A percentile compares a stretch with the other conserved stretches of the same genome.
Conservation (phyloP, 2,113 vertebrate species). For the Odocoileus hemionus region DNA sequence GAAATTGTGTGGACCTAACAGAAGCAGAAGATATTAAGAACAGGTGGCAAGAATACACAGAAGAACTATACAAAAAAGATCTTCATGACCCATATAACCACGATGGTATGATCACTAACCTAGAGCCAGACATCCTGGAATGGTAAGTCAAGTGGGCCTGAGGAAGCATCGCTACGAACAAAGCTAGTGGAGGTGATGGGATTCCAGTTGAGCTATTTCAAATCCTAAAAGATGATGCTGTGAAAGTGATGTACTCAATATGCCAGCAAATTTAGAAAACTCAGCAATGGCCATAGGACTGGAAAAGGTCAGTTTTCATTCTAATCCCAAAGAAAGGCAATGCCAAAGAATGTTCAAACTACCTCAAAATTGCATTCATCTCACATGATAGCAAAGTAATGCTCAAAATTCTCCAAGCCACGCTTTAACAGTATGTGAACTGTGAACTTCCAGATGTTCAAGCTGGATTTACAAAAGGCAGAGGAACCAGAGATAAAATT, state of each 20-base stretch:
- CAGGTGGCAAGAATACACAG: not conserved
- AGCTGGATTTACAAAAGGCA: not conserved
- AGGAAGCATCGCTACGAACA: not conserved
- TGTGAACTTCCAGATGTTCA: not conserved
- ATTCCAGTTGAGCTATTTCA: not conserved
- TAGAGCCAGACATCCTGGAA: not conserved
- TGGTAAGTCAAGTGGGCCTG: not conserved
- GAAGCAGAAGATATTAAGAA: not conserved
- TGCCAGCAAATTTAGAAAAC: not conserved
- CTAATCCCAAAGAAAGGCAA: not conserved
- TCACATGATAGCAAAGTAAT: not conserved
- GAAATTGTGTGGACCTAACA: not conserved
- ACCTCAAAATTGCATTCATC: not conserved
- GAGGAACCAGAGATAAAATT: not conserved
- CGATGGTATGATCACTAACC: not conserved
- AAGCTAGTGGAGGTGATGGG: not conserved
- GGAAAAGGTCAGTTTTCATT: not conserved
- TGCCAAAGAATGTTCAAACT: not conserved
- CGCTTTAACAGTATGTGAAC: not conserved
- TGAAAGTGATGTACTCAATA: not conserved
- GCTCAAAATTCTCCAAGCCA: not conserved
- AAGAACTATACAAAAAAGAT: not conserved
- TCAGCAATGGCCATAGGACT: not conserved
- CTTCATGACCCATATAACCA: not conserved
- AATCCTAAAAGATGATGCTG: not conserved